These are phyloP conservation scores for Puffinus mauretanicus DNA, from an alignment of 2,113 vertebrate genomes.

Conservation along the genomic window DNA sequence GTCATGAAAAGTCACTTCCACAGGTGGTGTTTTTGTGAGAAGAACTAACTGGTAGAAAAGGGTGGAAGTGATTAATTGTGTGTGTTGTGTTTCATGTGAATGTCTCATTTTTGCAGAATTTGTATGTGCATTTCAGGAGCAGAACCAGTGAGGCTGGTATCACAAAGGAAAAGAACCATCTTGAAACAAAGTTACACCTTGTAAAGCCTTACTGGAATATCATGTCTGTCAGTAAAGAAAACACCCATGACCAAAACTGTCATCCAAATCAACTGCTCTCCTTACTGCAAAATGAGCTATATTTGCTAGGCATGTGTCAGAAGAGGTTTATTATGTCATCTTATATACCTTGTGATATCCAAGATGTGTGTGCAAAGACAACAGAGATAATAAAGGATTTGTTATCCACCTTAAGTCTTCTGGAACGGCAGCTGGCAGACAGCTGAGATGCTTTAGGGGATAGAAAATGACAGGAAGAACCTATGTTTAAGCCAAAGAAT, in stretches of 20 bases:
- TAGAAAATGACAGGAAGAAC: neutral
- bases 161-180: accelerated
- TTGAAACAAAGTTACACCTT: neutral
- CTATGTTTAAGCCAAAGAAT: neutral
- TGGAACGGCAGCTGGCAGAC: neutral
- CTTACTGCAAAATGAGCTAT: neutral
- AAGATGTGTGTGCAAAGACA: neutral
- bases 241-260: neutral
- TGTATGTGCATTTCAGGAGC: neutral
- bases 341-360: neutral
- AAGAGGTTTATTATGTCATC: neutral
- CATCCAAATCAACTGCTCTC: neutral
- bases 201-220: neutral
- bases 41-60: neutral
- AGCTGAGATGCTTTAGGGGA: neutral
- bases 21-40: neutral
- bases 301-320: neutral
- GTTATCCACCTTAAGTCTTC: neutral
- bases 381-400: neutral
- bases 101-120: neutral
- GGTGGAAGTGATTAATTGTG: neutral
- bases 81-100: neutral
- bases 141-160: neutral
- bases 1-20: neutral
- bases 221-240: neutral